phyloP scores from a whole-genome alignment of 2,797 vertebrate species.

The Falco peregrinus region DNA sequence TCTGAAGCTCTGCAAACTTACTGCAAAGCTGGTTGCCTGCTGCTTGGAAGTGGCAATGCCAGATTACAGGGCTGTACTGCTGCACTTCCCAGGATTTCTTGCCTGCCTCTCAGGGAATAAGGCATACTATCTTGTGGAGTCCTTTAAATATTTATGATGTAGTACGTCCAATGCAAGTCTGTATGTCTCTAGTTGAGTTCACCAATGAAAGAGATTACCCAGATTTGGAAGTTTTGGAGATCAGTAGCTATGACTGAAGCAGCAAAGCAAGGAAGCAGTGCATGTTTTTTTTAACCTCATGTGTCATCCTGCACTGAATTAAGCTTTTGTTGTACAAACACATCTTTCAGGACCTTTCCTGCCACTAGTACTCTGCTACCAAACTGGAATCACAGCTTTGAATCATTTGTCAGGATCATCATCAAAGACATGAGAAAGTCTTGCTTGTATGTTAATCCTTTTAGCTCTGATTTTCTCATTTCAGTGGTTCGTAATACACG shows the following conservation, averaged over 20 bases:
- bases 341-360: not conserved
- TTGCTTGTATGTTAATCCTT: not conserved
- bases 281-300: not conserved
- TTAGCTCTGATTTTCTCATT: not conserved
- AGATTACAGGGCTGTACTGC: not conserved
- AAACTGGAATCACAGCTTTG: not conserved
- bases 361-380: not conserved
- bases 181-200: not conserved
- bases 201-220: not conserved
- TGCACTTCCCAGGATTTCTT: not conserved
- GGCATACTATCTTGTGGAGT: rapidly evolving
- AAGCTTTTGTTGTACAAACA: not conserved
- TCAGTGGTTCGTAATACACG: not conserved
- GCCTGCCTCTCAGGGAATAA: not conserved
- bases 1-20: not conserved
- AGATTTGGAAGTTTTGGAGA: not conserved
- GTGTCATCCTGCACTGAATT: not conserved
- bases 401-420: not conserved
- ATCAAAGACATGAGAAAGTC: not conserved
- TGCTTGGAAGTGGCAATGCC: not conserved
- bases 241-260: not conserved
- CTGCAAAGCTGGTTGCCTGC: not conserved
- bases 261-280: not conserved
- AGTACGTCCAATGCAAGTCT: not conserved
- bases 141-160: not conserved